Evolutionary conservation across 2,113 vertebrate species (phyloP), one percentile per base, ranked within the genome.

Genomic region (Gila orcuttii): DNA sequence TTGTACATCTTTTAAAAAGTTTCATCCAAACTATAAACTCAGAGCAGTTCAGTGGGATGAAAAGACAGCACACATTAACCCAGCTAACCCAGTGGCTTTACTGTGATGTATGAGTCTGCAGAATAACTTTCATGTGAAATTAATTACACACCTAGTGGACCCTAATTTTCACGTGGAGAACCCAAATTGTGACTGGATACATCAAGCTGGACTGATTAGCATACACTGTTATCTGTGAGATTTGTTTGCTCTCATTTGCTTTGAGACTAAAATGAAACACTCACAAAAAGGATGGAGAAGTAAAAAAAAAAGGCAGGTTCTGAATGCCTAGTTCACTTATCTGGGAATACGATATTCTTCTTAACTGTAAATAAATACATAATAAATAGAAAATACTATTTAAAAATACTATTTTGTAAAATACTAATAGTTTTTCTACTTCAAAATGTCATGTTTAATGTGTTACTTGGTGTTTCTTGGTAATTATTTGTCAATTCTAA

Each of bases 81-180:
- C 21, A 1, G 28, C 60, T 82, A 68, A 82, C 79, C 79, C 79
- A 33, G 4, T 19, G 60, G 25, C 79, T 82, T 52, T 10, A 42
- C 55, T 19, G 39, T 86, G 85, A 80, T 73, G 4, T 64, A 81
- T 81, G 66, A 62, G 80, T 28, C 80, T n/a, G 62, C 45, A 55
- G 55, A 74, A 64, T 74, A 5, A 73, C 69, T 50, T 62, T 66
- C 55, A 71, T 33, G 60, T 74, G 68, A 28, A 39, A 60, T 74
- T 87, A 73, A 89, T 89, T 88, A 85, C 86, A 75, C 75, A 87
- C 84, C 85, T 75, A 85, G 50, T 80, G 55, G 50, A 88, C 78
- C 78, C 84, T 69, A 39, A 79, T 83, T 87, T 85, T 73, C 60
- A 60, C 82, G 62, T 76, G 64, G 80, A 76, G 66, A 66, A 62